A percentile compares a stretch with the other conserved stretches of the same genome.
Conservation (phyloP, 2,113 vertebrate species). For the Abramis brama region DNA sequence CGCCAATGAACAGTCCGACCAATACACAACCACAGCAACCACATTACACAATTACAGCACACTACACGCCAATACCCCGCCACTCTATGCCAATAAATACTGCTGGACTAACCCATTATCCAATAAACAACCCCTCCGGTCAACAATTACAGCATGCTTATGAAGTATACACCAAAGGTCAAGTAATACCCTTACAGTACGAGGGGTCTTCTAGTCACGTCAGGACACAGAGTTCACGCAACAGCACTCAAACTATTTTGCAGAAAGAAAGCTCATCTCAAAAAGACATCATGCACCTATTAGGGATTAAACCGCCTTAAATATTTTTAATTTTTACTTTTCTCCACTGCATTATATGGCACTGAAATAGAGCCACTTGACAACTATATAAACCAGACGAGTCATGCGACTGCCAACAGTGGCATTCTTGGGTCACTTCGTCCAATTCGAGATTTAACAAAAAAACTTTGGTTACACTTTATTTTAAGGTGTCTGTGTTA, state of each 20-base stretch:
- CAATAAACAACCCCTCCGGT: conserved; percentile 25
- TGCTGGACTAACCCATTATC: conserved; percentile 21
- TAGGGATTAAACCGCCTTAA: not conserved
- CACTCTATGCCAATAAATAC: conserved; percentile 39
- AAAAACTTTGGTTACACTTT: no score
- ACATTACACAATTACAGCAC: conserved; percentile 46
- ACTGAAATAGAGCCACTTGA: not conserved
- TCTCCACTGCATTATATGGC: not conserved
- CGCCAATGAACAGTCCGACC: conserved; percentile 57
- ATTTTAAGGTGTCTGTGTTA: no score
- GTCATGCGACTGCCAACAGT: not conserved
- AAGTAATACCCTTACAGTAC: conserved; percentile 17
- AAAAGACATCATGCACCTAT: not conserved
- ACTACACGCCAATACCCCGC: conserved; percentile 16
- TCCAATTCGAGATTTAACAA: no score
- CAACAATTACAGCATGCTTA: conserved; percentile 41
- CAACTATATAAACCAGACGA: not conserved
- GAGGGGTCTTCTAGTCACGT: not conserved
- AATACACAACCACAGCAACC: conserved; percentile 48
- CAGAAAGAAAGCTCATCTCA: not conserved
- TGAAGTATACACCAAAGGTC: conserved; percentile 37
- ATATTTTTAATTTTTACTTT: not conserved
- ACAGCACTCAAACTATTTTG: not conserved
- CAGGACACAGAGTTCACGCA: not conserved
- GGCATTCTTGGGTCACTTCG: not conserved